These are phyloP conservation scores for Chironomus riparius DNA, from an alignment of 2,888 invertebrate species.

Conservation along the genomic window DNA sequence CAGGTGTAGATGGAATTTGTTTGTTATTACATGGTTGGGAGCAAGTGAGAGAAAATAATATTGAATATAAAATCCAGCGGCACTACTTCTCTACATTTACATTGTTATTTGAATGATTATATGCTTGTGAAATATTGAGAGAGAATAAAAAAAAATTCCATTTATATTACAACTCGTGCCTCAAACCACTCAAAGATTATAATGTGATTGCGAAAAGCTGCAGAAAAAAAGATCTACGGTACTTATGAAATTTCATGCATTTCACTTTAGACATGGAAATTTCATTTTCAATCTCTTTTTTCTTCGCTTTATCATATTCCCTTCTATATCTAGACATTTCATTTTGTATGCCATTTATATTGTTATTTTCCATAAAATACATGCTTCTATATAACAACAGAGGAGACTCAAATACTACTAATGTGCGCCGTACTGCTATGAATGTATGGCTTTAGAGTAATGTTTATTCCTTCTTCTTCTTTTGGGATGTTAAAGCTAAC, in stretches of 20 bases:
- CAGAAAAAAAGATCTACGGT: background rate
- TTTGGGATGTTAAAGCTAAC: background rate
- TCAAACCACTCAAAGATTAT: background rate
- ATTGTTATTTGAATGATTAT: background rate
- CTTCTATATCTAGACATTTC: background rate
- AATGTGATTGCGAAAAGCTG: slow-evolving; percentile 6
- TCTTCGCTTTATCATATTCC: background rate
- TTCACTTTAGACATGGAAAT: slow-evolving; percentile 20
- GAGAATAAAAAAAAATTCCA: background rate
- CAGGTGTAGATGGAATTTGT: slow-evolving; percentile 3
- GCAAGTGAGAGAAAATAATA: background rate
- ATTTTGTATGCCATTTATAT: no score
- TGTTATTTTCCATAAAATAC: background rate
- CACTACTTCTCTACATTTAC: background rate
- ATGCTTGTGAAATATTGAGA: background rate
- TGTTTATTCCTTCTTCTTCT: background rate
- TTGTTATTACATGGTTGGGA: background rate
- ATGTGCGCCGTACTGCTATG: no score
- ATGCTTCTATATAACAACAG: slow-evolving; percentile 10
- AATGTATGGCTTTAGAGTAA: no score
- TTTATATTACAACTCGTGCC: background rate
- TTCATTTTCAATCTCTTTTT: slow-evolving; percentile 19
- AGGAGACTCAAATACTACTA: background rate
- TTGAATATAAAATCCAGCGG: background rate
- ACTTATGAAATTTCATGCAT: slow-evolving; percentile 9